These are phyloP conservation scores for Pelecanoides urinatrix DNA, from an alignment of 2,113 vertebrate genomes.

Conservation along the genomic window DNA sequence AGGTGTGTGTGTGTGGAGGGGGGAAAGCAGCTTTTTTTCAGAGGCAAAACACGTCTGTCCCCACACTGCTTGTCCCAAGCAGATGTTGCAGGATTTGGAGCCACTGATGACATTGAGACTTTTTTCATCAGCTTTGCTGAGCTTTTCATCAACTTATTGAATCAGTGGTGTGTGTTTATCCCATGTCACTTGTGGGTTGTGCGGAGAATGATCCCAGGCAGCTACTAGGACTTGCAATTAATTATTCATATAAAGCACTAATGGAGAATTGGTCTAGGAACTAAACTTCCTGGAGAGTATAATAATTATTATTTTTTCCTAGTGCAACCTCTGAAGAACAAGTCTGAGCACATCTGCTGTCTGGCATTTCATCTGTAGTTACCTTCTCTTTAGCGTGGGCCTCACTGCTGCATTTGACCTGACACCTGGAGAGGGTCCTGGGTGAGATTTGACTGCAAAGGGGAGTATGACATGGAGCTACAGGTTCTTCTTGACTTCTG, in stretches of 20 bases:
- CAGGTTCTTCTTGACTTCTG: slow-evolving; percentile 40
- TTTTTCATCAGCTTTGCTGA: not conserved
- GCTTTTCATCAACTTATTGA: not conserved
- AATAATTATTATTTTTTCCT: not conserved
- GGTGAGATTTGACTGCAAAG: not conserved
- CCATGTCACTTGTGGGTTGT: not conserved
- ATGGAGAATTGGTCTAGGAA: not conserved
- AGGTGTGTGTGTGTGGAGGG: no score
- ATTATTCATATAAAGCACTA: not conserved
- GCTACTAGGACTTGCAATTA: not conserved
- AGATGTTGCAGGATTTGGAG: not conserved
- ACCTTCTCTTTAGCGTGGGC: not conserved
- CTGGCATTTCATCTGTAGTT: not conserved
- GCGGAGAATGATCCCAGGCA: not conserved
- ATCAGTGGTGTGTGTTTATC: not conserved
- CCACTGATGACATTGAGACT: not conserved
- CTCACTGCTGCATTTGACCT: not conserved
- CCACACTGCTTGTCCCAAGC: not conserved
- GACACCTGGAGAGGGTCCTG: not conserved
- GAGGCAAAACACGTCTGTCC: not conserved
- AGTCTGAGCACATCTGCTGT: not conserved
- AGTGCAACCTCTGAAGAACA: not conserved
- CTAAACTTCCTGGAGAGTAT: not conserved
- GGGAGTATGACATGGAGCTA: not conserved
- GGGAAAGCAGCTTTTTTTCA: not conserved